Evolutionary conservation across 2,113 vertebrate species (phyloP).

Genomic region (Corapipo altera): DNA sequence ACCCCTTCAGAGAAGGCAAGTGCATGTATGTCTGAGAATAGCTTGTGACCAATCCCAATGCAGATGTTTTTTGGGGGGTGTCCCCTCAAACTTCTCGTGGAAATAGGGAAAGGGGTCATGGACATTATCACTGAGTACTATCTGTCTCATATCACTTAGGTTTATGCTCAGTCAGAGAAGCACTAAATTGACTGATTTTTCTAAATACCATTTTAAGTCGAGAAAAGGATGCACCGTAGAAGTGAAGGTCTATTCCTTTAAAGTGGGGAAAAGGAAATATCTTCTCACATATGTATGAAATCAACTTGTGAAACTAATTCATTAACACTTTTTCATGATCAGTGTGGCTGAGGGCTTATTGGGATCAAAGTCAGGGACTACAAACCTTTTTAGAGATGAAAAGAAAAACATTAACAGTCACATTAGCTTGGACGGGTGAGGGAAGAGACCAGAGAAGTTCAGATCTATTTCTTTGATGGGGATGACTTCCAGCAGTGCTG

Average conservation of each 20-base stretch:
- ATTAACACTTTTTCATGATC: not conserved
- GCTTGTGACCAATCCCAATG: fast-evolving
- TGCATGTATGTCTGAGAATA: not conserved
- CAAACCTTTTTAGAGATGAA: not conserved
- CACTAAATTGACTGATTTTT: not conserved
- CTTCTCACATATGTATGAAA: not conserved
- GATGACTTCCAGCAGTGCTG: not conserved
- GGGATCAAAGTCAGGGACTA: not conserved
- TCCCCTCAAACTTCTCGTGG: not conserved
- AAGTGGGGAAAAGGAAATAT: not conserved
- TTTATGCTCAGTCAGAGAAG: not conserved
- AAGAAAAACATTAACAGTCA: not conserved
- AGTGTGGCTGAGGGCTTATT: not conserved
- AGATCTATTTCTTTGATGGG: not conserved
- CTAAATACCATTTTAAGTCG: not conserved
- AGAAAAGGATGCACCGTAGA: not conserved
- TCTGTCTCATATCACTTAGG: not conserved
- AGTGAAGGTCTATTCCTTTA: not conserved
- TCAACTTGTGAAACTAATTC: not conserved
- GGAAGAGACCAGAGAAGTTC: not conserved
- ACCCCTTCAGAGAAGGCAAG: not conserved
- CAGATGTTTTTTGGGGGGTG: not conserved
- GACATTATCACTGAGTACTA: fast-evolving
- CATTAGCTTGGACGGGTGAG: not conserved
- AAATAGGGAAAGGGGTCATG: not conserved